Conservation (phyloP, 2,113 vertebrate genomes). For the Trogon melanurus region DNA sequence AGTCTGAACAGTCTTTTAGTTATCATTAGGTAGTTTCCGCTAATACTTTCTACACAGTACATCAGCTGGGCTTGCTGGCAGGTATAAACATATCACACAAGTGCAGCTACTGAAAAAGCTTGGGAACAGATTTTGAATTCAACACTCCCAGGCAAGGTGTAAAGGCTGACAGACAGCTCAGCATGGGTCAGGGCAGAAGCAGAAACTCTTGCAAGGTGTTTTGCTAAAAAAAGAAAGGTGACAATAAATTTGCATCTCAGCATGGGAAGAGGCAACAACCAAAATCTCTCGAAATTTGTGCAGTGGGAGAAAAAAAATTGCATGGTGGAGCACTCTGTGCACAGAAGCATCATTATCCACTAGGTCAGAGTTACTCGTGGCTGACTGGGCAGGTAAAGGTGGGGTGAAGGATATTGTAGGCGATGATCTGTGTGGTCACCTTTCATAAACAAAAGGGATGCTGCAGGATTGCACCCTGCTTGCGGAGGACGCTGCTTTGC, state of each 20-base stretch:
- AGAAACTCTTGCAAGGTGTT: neutral
- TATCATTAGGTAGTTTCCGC: neutral
- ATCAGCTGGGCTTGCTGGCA: neutral
- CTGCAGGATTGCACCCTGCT: neutral
- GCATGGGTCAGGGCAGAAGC: slow-evolving; percentile 1
- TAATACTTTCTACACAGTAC: neutral
- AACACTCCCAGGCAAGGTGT: neutral
- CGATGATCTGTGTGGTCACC: neutral
- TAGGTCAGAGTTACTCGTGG: neutral
- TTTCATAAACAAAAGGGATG: neutral
- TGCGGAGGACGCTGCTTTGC: neutral
- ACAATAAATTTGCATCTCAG: neutral
- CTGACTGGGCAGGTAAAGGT: neutral
- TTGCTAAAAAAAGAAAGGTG: neutral
- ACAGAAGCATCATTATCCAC: neutral
- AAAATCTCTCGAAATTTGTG: neutral
- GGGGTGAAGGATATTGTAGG: neutral
- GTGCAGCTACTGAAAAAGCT: neutral
- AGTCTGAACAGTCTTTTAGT: neutral
- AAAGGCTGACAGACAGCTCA: slow-evolving; percentile 42
- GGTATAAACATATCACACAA: neutral
- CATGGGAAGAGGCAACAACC: neutral
- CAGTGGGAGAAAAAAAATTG: neutral
- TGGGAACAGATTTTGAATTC: slow-evolving; percentile 32
- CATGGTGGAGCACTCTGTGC: neutral